These are phyloP conservation scores for Drosophila conformis DNA, from an alignment of 2,888 invertebrate species.

Conservation along the genomic window DNA sequence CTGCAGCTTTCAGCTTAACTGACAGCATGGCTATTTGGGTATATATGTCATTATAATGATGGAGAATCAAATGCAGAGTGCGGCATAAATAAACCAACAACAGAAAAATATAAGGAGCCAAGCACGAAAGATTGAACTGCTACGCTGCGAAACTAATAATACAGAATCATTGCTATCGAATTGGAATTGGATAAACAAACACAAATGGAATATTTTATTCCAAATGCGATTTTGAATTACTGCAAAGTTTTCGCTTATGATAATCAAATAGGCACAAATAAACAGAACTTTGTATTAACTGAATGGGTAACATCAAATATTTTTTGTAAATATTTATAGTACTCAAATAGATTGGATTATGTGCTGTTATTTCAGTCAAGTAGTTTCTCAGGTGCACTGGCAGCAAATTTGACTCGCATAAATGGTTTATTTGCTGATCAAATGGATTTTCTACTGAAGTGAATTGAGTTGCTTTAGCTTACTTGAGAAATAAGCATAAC, in stretches of 20 bases:
- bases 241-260: slow-evolving; percentile 24
- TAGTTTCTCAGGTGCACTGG: not conserved
- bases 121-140: slow-evolving; percentile 16
- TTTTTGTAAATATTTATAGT: slow-evolving; percentile 22
- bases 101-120: slow-evolving; percentile 26
- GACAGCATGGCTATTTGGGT: slow-evolving; percentile 1
- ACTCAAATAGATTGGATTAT: not conserved
- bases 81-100: slow-evolving; percentile 27
- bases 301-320: not conserved
- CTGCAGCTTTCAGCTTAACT: slow-evolving; percentile 40
- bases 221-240: slow-evolving; percentile 6
- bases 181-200: slow-evolving; percentile 42
- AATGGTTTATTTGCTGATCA: not conserved
- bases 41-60: not conserved
- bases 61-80: slow-evolving; percentile 2
- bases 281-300: slow-evolving; percentile 30
- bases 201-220: slow-evolving; percentile 17
- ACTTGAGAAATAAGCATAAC: not conserved
- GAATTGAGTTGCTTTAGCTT: not conserved
- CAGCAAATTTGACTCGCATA: not conserved
- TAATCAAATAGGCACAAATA: slow-evolving; percentile 35
- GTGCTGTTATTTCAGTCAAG: not conserved
- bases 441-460: not conserved
- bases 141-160: slow-evolving; percentile 1
- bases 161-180: slow-evolving; percentile 20